These are phyloP conservation scores for Neuroscelio doddi DNA, from an alignment of 2,888 invertebrate species.

Conservation along the genomic window DNA sequence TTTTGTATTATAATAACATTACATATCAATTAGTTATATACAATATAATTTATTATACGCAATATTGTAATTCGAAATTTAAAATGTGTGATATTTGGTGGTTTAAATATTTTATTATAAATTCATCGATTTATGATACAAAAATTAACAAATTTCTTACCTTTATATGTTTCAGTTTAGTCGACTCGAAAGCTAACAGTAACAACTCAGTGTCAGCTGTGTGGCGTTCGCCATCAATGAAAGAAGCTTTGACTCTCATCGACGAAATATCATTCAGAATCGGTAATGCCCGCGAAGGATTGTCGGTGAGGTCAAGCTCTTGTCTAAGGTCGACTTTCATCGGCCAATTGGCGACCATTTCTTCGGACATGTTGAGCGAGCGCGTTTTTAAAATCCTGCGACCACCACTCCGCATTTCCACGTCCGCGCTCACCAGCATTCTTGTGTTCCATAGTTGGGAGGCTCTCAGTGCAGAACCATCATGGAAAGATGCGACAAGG, in stretches of 20 bases:
- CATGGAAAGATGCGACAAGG: slow-evolving; percentile 92
- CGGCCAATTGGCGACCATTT: slow-evolving; percentile 86
- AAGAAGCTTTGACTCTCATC: slow-evolving; percentile 80
- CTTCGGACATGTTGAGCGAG: slow-evolving; percentile 78
- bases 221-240: slow-evolving; percentile 80
- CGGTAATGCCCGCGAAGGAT: slow-evolving; percentile 75
- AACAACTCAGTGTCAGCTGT: slow-evolving; percentile 80
- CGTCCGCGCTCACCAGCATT: slow-evolving; percentile 79
- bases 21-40: too few relatives aligned
- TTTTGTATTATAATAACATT: too few relatives aligned
- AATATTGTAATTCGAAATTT: too few relatives aligned
- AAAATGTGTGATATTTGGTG: not conserved
- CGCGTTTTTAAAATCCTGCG: slow-evolving; percentile 78
- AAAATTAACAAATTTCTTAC: too few relatives aligned
- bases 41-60: too few relatives aligned
- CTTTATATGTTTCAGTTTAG: slow-evolving; percentile 86
- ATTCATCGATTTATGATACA: not conserved
- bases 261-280: slow-evolving; percentile 79
- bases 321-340: slow-evolving; percentile 83
- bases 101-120: not conserved
- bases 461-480: slow-evolving; percentile 84
- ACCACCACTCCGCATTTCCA: slow-evolving; percentile 78
- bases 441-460: slow-evolving; percentile 78
- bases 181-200: slow-evolving; percentile 86
- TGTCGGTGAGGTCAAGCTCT: slow-evolving; percentile 78